Base-by-base conservation (phyloP, 2,113 vertebrate species). In the Tautogolabrus adspersus region DNA sequence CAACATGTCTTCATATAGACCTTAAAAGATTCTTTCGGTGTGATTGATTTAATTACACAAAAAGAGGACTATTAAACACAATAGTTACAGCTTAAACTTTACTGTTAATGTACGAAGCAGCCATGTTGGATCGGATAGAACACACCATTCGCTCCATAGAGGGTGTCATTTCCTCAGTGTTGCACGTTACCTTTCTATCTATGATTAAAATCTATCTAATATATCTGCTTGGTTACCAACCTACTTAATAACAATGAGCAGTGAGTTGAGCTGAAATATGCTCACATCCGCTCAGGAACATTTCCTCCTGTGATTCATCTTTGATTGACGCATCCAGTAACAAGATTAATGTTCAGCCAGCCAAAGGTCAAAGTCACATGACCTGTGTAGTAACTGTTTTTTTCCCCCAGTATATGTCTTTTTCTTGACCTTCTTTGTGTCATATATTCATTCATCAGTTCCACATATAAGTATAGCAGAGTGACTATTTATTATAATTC, bases 291-390 rank as follows among this genome's bases (percentile, higher is more conserved):
- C 26, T 54, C 58, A 76, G 26, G 9, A 34, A 51, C 10, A 52
- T 52, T 19, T 66, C 42, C 10, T n/a, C 19, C 55, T 58, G 16
- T 68, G 72, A 85, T 56, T 83, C 58, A 77, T 75, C 12, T 81
- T 52, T 82, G 85, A 88, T 37, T 85, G 74, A 68, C 79, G 70
- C 79, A 57, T 79, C 75, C 22, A 56, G 40, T 77, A 37, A 81
- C 42, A 34, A 42, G 70, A 82, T 88, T 82, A 80, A 73, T 22
- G 65, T 72, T 68, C 61, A 34, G 61, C 15, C 2, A 37, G 60
- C 38, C 34, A 10, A n/a, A 61, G 75, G 60, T 80, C 75, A 87
- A 75, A 55, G 60, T 74, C 38, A 59, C 6, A 15, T 38, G 26
- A 40, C 66, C 40, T 59, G 6, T 21, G 51, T 11, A 2, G 22